Evolutionary conservation across 37 sponge, comb jelly and placozoan genomes (phyloP), one percentile per base, ranked within the genome.

Genomic region (Diacarnus erythraeanus): DNA sequence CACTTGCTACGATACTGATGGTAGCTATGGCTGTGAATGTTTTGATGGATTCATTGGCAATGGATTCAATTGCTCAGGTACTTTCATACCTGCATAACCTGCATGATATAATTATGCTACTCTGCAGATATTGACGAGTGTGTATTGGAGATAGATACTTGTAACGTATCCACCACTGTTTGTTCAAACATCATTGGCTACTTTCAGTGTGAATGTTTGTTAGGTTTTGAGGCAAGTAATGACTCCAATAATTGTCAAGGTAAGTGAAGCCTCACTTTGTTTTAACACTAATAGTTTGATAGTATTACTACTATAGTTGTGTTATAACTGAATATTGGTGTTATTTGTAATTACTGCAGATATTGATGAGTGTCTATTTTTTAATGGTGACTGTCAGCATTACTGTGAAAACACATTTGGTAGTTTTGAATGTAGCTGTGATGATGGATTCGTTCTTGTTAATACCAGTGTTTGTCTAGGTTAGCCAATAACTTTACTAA

Each of bases 91-190:
- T 4, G 2, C 40, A 31, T 2, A 23, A n/a, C n/a, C n/a, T n/a
- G n/a, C n/a, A n/a, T n/a, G n/a, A n/a, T n/a, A n/a, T n/a, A 27
- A 4, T 17, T 59, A 3, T 6, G 12, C 6, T 12, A 47, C 51
- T 15, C 38, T 61, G n/a, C 34, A 83, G 87, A 86, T 76, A 75
- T 80, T 23, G 34, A 80, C 34, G 87, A 86, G 47, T 86, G 87
- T 34, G 10, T 1, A 20, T 36, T 29, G 0, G 43, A 74, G 27
- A 79, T 79, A 74, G 86, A 80, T 36, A 65, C 74, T 23, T 86
- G 86, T 79, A 58, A 42, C 17, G n/a, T n/a, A n/a, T n/a, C n/a
- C n/a, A n/a, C n/a, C n/a, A 47, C 64, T 12, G 12, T 47, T 12
- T 47, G 51, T 67, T 51, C 39, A 44, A 86, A 86, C 75, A 80